These are phyloP conservation scores for Cryptoleucopteryx plumbea DNA, from an alignment of 2,113 vertebrate species.

Conservation along the genomic window DNA sequence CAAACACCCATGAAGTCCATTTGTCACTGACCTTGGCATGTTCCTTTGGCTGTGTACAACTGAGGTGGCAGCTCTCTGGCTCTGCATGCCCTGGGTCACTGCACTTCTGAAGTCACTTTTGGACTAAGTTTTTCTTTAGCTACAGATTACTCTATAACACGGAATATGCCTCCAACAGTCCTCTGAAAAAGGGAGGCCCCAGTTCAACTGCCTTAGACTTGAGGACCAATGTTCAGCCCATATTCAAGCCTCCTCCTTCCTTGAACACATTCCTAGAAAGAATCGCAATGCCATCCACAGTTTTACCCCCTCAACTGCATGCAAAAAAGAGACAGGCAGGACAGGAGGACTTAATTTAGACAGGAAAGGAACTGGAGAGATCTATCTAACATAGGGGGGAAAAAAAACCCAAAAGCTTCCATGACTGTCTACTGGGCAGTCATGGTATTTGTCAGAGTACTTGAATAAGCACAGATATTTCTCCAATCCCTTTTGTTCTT, in stretches of 20 bases:
- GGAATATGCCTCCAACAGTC: background rate
- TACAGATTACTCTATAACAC: background rate
- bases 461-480: background rate
- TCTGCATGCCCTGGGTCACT: background rate
- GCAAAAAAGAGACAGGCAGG: background rate
- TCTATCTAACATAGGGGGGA: accelerated
- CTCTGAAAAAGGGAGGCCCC: background rate
- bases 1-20: background rate
- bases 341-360: background rate
- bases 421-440: background rate
- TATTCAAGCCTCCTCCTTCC: background rate
- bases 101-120: background rate
- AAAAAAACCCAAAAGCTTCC: background rate
- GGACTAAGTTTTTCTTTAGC: background rate
- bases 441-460: background rate
- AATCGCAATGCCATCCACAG: background rate
- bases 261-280: background rate
- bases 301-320: background rate
- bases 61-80: background rate
- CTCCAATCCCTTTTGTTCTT: background rate
- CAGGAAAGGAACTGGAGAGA: background rate
- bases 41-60: background rate
- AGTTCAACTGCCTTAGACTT: background rate
- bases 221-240: background rate
- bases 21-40: background rate